Percentiles rank a stretch among this genome's conserved stretches.
These are phyloP conservation scores for Euzophera pinguis DNA, from an alignment of 2,888 invertebrate genomes.

Conservation along the genomic window DNA sequence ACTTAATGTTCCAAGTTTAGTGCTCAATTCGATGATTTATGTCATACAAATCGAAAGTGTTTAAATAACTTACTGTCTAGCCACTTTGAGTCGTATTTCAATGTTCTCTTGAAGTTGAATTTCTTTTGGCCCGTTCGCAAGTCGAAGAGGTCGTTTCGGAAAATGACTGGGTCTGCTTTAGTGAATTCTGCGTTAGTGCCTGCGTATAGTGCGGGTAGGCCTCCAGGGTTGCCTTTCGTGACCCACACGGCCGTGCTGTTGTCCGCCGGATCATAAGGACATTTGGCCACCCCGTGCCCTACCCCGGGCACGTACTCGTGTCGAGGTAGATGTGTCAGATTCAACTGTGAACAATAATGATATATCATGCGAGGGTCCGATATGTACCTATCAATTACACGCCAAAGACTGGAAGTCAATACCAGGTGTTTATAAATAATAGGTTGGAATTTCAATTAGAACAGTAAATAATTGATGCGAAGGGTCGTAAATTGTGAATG, in stretches of 20 bases:
- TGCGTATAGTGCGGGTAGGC: conserved; percentile 83
- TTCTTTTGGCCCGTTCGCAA: conserved; percentile 80
- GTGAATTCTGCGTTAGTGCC: conserved; percentile 87
- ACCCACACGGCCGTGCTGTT: conserved; percentile 88
- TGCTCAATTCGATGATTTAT: conserved; percentile 5
- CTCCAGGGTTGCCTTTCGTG: conserved; percentile 83
- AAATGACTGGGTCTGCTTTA: conserved; percentile 86
- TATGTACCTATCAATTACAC: conserved; percentile 7
- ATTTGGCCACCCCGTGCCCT: conserved; percentile 84
- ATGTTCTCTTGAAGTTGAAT: conserved; percentile 82
- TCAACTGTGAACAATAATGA: conserved; percentile 50
- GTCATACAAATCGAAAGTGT: conserved; percentile 3
- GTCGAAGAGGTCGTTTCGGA: conserved; percentile 83
- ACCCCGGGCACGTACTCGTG: conserved; percentile 82
- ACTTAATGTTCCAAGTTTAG: conserved; percentile 4
- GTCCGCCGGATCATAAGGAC: conserved; percentile 86
- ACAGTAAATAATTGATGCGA: not conserved
- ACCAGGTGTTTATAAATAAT: conserved; percentile 5
- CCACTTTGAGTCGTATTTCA: conserved; percentile 87
- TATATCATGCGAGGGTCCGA: conserved; percentile 3
- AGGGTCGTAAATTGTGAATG: not conserved
- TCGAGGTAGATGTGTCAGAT: conserved; percentile 77
- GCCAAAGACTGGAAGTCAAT: conserved; percentile 10
- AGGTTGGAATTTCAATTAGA: not conserved
- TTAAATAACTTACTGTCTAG: conserved; percentile 81